Evolutionary conservation across 2,113 vertebrate genomes (phyloP).

Genomic region (Peromyscus polionotus): DNA sequence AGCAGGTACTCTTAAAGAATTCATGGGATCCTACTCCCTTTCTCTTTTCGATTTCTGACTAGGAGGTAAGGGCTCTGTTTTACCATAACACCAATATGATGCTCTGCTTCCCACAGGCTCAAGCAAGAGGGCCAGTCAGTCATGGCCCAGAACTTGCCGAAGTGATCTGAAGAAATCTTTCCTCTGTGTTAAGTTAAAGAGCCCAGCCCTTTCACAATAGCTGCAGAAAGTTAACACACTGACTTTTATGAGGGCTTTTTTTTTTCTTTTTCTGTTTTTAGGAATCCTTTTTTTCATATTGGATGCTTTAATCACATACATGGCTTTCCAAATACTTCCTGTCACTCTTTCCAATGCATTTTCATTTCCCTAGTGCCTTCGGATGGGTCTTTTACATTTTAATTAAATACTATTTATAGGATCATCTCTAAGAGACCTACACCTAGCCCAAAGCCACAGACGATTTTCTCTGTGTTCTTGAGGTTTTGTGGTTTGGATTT

Average conservation of each 20-base stretch:
- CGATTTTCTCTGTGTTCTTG: background rate
- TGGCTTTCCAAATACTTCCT: constrained; percentile 34
- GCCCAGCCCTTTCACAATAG: background rate
- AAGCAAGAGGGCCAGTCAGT: background rate
- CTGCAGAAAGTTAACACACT: background rate
- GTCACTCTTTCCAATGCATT: background rate
- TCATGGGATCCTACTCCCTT: background rate
- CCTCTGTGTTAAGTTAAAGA: background rate
- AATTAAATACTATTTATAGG: background rate
- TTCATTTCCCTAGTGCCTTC: background rate
- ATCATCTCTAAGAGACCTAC: background rate
- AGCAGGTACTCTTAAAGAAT: background rate
- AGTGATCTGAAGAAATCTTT: background rate
- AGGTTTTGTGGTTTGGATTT: background rate
- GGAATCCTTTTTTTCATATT: background rate
- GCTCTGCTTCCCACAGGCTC: background rate
- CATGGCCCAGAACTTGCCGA: background rate
- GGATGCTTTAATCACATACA: constrained; percentile 13
- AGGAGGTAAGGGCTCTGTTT: background rate
- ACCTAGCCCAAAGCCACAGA: background rate
- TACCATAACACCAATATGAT: background rate
- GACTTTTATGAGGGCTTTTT: background rate
- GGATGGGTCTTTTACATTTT: background rate
- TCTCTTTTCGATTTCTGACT: background rate
- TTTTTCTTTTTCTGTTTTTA: too few species aligned